A percentile compares a stretch with the other conserved stretches of the same genome.
These are phyloP conservation scores for Tenthredo distinguenda DNA, from an alignment of 2,888 invertebrate genomes.

Conservation along the genomic window DNA sequence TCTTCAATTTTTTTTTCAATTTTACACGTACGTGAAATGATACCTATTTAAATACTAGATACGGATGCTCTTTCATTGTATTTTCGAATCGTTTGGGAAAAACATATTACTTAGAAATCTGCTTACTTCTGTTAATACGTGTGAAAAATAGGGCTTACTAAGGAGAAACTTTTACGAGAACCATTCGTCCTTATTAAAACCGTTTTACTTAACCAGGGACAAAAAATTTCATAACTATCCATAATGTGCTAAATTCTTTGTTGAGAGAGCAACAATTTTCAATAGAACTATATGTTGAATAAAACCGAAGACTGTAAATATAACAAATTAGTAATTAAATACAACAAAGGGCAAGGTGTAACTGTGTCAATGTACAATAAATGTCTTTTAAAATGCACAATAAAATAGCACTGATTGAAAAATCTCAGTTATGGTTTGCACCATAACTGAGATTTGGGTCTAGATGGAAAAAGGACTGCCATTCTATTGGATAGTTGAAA, in stretches of 20 bases:
- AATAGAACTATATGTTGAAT: neutral
- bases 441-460: neutral
- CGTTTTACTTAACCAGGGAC: neutral
- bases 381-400: neutral
- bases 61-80: neutral
- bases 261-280: neutral
- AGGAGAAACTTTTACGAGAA: neutral
- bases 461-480: neutral
- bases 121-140: neutral
- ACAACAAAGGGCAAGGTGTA: neutral
- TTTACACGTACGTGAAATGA: slow-evolving; percentile 17
- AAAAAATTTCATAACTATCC: neutral
- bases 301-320: neutral
- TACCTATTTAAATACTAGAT: neutral
- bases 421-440: neutral
- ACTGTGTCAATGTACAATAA: neutral
- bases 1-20: neutral
- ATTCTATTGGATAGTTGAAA: neutral
- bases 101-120: neutral
- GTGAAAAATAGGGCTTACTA: neutral
- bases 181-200: neutral
- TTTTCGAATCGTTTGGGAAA: neutral
- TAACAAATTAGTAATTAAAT: neutral
- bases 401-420: neutral
- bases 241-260: neutral